Evolutionary conservation across 1,140 invertebrate species (phyloP).

Genomic region (Drosophila virilis): DNA sequence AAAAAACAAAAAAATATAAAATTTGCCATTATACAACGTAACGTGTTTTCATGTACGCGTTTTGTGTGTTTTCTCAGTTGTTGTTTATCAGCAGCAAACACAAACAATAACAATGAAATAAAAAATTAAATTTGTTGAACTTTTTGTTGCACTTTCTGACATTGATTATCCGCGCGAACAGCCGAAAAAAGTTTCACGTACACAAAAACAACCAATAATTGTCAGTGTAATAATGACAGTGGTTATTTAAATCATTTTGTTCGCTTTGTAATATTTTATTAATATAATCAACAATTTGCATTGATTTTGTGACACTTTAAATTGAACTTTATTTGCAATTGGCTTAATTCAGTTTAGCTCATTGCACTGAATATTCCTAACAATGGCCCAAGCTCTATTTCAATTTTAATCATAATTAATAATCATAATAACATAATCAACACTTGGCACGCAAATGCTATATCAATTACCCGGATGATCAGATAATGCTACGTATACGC

Average conservation of each 20-base stretch:
- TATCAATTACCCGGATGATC: slow-evolving; percentile 52
- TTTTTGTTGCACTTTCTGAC: slow-evolving; percentile 23
- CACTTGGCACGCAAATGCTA: slow-evolving; percentile 48
- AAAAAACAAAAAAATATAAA: not conserved
- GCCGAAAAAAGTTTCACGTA: slow-evolving; percentile 5
- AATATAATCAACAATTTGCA: slow-evolving; percentile 39
- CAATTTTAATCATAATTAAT: slow-evolving; percentile 64
- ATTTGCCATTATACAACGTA: slow-evolving; percentile 16
- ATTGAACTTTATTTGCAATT: slow-evolving; percentile 13
- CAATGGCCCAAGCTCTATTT: slow-evolving; percentile 28
- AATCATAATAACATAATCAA: slow-evolving; percentile 68
- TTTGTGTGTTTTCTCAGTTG: slow-evolving; percentile 18
- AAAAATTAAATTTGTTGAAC: slow-evolving; percentile 20
- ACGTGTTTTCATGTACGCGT: slow-evolving; percentile 10
- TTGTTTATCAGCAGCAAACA: slow-evolving; percentile 24
- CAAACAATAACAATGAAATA: slow-evolving; percentile 13
- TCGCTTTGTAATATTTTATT: slow-evolving; percentile 15
- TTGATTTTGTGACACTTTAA: slow-evolving; percentile 44
- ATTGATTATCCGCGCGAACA: slow-evolving; percentile 18
- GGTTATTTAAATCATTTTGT: slow-evolving; percentile 16
- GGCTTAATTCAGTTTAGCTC: slow-evolving; percentile 11
- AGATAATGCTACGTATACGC: slow-evolving; percentile 59
- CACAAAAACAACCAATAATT: not conserved
- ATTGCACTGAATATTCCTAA: slow-evolving; percentile 8
- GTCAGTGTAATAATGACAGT: slow-evolving; percentile 15